These are phyloP conservation scores for Trachops cirrhosus DNA, from an alignment of 2,797 vertebrate species.

Conservation along the genomic window DNA sequence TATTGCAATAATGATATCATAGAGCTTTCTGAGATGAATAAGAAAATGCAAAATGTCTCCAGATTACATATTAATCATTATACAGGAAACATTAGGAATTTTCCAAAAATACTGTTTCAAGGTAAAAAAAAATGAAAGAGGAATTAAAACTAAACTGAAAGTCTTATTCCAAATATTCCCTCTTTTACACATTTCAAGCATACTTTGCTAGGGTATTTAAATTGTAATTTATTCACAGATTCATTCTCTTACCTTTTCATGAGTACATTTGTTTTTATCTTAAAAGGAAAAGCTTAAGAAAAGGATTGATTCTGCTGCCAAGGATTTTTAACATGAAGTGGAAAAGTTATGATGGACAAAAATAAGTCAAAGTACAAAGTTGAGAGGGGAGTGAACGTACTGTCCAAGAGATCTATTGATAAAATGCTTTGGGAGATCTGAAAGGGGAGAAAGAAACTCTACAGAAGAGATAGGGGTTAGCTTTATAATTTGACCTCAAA, in stretches of 20 bases:
- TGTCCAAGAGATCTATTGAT: not conserved
- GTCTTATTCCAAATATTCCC: not conserved
- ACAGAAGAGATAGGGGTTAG: not conserved
- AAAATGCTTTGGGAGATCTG: not conserved
- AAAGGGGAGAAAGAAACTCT: not conserved
- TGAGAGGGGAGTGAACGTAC: not conserved
- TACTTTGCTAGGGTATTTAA: not conserved
- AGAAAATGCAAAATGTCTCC: not conserved
- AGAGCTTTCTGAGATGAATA: not conserved
- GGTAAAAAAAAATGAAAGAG: not conserved
- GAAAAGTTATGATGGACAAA: constrained; percentile 6
- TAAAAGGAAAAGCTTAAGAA: not conserved
- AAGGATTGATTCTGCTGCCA: not conserved
- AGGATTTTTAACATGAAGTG: not conserved
- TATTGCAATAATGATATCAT: not conserved
- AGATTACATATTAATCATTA: not conserved
- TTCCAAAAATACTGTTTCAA: not conserved
- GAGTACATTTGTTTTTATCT: constrained; percentile 6
- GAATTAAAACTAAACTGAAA: not conserved
- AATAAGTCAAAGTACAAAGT: not conserved
- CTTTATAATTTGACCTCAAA: not conserved
- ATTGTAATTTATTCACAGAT: not conserved
- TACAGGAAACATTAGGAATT: not conserved
- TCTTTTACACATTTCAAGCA: not conserved
- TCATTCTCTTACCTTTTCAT: not conserved